Evolutionary conservation across 2,888 invertebrate species (phyloP).

Genomic region (Andrena praecox): DNA sequence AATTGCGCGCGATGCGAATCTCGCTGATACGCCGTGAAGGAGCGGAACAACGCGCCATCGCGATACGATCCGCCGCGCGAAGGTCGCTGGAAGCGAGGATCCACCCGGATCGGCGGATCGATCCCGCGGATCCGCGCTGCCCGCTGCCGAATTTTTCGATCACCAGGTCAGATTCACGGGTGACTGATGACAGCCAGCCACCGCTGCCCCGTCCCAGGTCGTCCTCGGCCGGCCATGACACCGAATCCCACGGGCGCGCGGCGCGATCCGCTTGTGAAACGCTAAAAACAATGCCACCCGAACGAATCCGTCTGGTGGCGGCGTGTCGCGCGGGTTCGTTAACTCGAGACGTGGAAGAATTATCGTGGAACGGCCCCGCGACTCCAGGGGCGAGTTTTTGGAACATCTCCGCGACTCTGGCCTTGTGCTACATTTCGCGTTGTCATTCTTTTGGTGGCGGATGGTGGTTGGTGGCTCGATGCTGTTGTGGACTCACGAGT

Average conservation of each 20-base stretch:
- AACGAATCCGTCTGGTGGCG: conserved; percentile 25
- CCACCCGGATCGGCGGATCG: conserved; percentile 36
- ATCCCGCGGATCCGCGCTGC: conserved; percentile 38
- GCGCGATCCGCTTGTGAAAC: conserved; percentile 36
- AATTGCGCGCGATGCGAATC: conserved; percentile 66
- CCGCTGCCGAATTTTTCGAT: conserved; percentile 63
- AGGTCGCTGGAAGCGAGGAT: conserved; percentile 18
- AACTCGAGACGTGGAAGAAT: conserved; percentile 24
- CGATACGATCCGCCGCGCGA: conserved; percentile 36
- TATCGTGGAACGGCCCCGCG: conserved; percentile 5
- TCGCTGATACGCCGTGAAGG: conserved; percentile 31
- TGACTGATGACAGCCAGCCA: conserved; percentile 60
- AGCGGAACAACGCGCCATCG: conserved; percentile 33
- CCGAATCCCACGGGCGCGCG: conserved; percentile 41
- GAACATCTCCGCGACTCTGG: background rate
- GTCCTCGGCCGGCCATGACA: conserved; percentile 61
- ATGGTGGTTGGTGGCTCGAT: background rate
- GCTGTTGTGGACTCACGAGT: background rate
- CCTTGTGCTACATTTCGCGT: conserved; percentile 16
- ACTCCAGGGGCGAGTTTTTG: background rate
- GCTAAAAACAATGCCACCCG: conserved; percentile 31
- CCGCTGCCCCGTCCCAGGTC: conserved; percentile 28
- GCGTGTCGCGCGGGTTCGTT: conserved; percentile 43
- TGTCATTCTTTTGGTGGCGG: background rate
- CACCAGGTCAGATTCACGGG: conserved; percentile 51